Evolutionary conservation across 2,113 vertebrate species (phyloP), one percentile per base, ranked within the genome.

Genomic region (Sisor rabdophorus): DNA sequence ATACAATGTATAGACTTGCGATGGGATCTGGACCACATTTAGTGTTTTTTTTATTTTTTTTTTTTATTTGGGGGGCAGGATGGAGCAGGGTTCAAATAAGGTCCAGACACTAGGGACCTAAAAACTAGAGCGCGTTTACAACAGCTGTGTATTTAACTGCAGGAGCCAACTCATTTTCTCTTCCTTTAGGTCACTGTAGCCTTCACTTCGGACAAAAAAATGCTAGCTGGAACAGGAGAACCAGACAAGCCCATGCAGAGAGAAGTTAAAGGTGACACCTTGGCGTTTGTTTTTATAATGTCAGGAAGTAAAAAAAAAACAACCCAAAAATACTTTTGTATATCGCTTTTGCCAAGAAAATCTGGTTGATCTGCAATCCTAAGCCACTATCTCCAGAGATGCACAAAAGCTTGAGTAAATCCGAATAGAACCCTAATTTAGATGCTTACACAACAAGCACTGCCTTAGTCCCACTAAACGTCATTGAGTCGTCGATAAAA

Each of bases 371-470:
- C n/a, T 9, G 26, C n/a, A 26, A 67, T 63, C 50, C 64, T 40
- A 58, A 75, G 59, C n/a, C 65, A 48, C 58, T 63, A 56, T 74
- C 80, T 56, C 22, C 36, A 71, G 59, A 55, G 36, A 26, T 4
- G 59, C 67, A 58, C 50, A 28, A 77, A 70, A 53, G 20, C 67
- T 71, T 20, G 56, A 70, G 53, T 52, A 40, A 68, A 76, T 24
- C 64, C 71, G 80, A 79, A 72, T 79, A 76, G 54, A 48, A 60
- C 44, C 48, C 72, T 63, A 78, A 71, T 36, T 36, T 36, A 36
- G 32, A 36, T 36, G n/a, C n/a, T n/a, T n/a, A n/a, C 7, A 36
- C 32, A 36, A 36, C 32, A 36, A 7, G 7, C 7, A 36, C 7
- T 36, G 32, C 32, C 7, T 36, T 36, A 36, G 32, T 36, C 32